phyloP scores from a whole-genome alignment of 1,140 invertebrate species.

The Drosophila pachea region DNA sequence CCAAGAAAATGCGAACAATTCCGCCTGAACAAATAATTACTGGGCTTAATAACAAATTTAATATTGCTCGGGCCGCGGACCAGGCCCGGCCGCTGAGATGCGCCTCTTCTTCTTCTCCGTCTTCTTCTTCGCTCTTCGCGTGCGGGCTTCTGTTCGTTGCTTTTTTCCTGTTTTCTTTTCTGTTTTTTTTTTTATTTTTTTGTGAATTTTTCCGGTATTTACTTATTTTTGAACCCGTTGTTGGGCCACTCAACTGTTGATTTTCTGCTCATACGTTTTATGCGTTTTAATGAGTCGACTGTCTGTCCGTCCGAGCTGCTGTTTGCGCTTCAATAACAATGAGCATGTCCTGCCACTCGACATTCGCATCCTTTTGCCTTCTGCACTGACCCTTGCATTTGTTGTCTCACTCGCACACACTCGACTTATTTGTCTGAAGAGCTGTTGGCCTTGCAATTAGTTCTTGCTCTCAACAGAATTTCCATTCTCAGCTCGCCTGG shows the following conservation, averaged over 20 bases:
- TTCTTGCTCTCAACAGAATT: conserved; percentile 41
- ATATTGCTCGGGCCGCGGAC: conserved; percentile 57
- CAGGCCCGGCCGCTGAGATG: conserved; percentile 33
- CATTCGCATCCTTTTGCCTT: conserved; percentile 14
- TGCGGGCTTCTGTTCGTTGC: too few species aligned
- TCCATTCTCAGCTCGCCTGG: conserved; percentile 35
- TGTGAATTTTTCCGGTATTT: conserved; percentile 12
- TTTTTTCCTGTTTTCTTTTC: not conserved
- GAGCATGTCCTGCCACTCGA: conserved; percentile 44
- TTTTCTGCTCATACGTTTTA: conserved; percentile 55
- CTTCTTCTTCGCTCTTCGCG: too few species aligned
- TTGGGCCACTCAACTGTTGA: conserved; percentile 49
- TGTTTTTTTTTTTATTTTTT: not conserved
- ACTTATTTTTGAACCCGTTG: conserved; percentile 13
- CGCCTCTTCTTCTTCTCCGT: not conserved
- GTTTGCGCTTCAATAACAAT: conserved; percentile 62
- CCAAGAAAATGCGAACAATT: conserved; percentile 61
- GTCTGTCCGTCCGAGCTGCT: not conserved
- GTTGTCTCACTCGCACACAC: conserved; percentile 29
- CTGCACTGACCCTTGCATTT: conserved; percentile 39
- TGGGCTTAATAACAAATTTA: conserved; percentile 75
- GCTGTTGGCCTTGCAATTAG: conserved; percentile 72
- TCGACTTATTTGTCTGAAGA: conserved; percentile 54
- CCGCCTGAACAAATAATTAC: conserved; percentile 68
- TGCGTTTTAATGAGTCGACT: conserved; percentile 65